Base-by-base conservation (phyloP, 2,888 invertebrate genomes). In the Cryptophagus acutangulus region DNA sequence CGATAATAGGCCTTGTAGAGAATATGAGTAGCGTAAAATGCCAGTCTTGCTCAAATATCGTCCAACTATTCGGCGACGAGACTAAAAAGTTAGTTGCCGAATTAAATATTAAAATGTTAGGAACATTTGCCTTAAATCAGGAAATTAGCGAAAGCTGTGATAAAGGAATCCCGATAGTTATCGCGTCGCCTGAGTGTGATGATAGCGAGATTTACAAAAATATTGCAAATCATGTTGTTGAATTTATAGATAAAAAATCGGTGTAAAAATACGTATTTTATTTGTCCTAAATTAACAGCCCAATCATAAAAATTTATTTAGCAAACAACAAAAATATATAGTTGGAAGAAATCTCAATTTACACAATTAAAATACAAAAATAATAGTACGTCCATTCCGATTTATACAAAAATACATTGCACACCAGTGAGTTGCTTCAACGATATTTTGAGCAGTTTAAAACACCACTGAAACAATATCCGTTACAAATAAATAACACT, bases 1-100 rank as follows among this genome's bases (percentile, higher is more conserved):
- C 90, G 0, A 76, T 94, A 26, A 75, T 88, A 33, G 95, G 95
- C n/a, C 65, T 94, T 43, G 82, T 92, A 0, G 87, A 92, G 63
- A 95, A 95, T 67, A 95, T 95, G 94, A 82, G 84, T 2, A 77
- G 79, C 40, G 79, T 84, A 1, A 72, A 77, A 30, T 95, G 94
- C 64, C 75, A 81, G 0, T 79, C 84, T 16, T 95, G 93, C 65
- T 77, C 80, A 13, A 73, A 77, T n/a, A 73, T 77, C 42, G 78
- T 88, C 45, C 74, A 76, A 47, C 71, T 93, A 18, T 92, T 89
- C 65, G 87, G 86, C 2, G 72, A 77, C 43, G 78, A 78, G 17
- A 84, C 81, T 0, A 66, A 74, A 30, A 62, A 71, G 20, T 71
- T 84, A 16, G 81, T 84, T 0, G 59, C 72, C 18, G 76, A 85